These are phyloP conservation scores for Herpetotheres cachinnans DNA, from an alignment of 2,113 vertebrate species.

Conservation along the genomic window DNA sequence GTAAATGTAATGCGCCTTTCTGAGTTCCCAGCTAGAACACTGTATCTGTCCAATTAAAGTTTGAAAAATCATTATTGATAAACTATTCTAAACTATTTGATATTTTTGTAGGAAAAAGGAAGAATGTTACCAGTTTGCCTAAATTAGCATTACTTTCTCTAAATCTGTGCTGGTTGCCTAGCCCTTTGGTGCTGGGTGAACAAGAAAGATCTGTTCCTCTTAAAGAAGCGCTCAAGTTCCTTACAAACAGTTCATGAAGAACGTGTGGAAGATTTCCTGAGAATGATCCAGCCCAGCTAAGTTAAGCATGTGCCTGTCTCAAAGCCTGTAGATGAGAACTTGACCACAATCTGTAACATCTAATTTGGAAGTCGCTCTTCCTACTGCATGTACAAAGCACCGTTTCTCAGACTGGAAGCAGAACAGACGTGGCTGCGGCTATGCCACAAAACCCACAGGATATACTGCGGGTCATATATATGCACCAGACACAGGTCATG, in stretches of 20 bases:
- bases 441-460: fast-evolving
- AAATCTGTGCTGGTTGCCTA: not conserved
- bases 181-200: not conserved
- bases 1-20: not conserved
- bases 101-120: not conserved
- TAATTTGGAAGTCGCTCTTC: not conserved
- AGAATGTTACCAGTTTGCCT: not conserved
- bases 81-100: not conserved
- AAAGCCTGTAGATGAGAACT: not conserved
- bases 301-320: not conserved
- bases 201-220: not conserved
- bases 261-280: not conserved
- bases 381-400: fast-evolving
- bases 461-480: not conserved
- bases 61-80: not conserved
- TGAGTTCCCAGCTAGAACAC: not conserved
- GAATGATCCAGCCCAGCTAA: not conserved
- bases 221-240: not conserved
- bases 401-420: not conserved
- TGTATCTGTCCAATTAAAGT: not conserved
- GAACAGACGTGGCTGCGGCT: not conserved
- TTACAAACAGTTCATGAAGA: not conserved
- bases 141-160: not conserved
- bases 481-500: not conserved
- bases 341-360: not conserved